These are phyloP conservation scores for Apotomis turbidana DNA, from an alignment of 2,888 invertebrate genomes.

Conservation along the genomic window DNA sequence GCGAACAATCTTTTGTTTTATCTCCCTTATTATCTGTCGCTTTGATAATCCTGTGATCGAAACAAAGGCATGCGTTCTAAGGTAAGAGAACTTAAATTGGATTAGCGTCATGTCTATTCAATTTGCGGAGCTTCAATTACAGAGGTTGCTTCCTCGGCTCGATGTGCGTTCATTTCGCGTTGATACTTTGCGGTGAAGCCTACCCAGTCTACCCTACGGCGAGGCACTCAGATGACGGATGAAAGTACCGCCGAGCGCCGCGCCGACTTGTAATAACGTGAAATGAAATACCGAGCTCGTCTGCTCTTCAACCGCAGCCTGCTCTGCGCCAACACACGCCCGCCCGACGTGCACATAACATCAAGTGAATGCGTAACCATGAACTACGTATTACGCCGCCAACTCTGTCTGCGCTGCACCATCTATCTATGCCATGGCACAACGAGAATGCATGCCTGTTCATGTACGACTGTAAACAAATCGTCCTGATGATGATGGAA, in stretches of 20 bases:
- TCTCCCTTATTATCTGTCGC: conserved; percentile 23
- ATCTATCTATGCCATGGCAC: conserved; percentile 28
- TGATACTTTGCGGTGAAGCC: conserved; percentile 63
- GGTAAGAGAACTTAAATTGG: conserved; percentile 29
- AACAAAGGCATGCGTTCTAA: conserved; percentile 29
- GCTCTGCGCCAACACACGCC: conserved; percentile 52
- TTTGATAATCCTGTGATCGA: conserved; percentile 27
- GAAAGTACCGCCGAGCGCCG: conserved; percentile 68
- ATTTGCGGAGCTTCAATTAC: conserved; percentile 47
- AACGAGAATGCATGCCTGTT: conserved; percentile 25
- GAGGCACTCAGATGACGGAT: conserved; percentile 67
- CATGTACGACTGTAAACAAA: conserved; percentile 30
- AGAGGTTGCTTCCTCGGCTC: conserved; percentile 38
- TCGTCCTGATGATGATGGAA: conserved; percentile 24
- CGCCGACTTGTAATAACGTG: conserved; percentile 67
- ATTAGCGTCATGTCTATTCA: conserved; percentile 44
- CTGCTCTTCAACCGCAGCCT: conserved; percentile 67
- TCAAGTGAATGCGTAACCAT: conserved; percentile 65
- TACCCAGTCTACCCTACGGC: conserved; percentile 51
- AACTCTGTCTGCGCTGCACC: conserved; percentile 20
- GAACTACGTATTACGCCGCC: conserved; percentile 62
- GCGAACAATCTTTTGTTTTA: conserved; percentile 46
- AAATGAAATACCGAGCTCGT: conserved; percentile 71
- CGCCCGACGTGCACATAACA: conserved; percentile 55
- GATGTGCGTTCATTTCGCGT: conserved; percentile 55